Percentiles rank a stretch among this genome's conserved stretches.
Evolutionary conservation across 2,797 vertebrate genomes (phyloP).

Genomic region (Sebastiscus tertius): DNA sequence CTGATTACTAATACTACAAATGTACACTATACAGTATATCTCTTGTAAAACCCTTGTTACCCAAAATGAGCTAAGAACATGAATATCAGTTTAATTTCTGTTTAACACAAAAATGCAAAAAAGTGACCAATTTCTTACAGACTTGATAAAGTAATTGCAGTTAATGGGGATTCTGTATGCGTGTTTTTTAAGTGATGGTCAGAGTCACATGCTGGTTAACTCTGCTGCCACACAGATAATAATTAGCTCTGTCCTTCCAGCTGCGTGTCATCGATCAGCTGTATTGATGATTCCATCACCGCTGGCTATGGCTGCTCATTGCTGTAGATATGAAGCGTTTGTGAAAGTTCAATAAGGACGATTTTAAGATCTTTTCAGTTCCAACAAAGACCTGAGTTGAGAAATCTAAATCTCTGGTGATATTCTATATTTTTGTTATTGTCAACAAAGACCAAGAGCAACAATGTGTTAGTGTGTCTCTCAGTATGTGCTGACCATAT

Average conservation of each 20-base stretch:
- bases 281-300: constrained; percentile 46
- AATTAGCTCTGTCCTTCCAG: constrained; percentile 23
- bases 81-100: background rate
- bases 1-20: no score
- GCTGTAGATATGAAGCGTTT: background rate
- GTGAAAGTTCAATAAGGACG: background rate
- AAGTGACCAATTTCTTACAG: background rate
- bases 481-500: background rate
- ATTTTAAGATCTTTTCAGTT: background rate
- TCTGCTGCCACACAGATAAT: background rate
- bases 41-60: background rate
- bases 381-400: background rate
- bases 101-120: no score
- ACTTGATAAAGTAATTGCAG: background rate
- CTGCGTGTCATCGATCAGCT: constrained; percentile 14
- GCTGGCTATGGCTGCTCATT: constrained; percentile 1
- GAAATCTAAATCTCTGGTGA: background rate
- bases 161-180: background rate
- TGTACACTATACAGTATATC: no score
- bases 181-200: background rate
- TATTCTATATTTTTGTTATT: background rate
- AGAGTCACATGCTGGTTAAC: background rate
- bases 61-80: background rate
- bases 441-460: background rate
- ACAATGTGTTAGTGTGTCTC: background rate